These are phyloP conservation scores for Cryptosula pallasiana DNA, from an alignment of 2,888 invertebrate species.

Conservation along the genomic window DNA sequence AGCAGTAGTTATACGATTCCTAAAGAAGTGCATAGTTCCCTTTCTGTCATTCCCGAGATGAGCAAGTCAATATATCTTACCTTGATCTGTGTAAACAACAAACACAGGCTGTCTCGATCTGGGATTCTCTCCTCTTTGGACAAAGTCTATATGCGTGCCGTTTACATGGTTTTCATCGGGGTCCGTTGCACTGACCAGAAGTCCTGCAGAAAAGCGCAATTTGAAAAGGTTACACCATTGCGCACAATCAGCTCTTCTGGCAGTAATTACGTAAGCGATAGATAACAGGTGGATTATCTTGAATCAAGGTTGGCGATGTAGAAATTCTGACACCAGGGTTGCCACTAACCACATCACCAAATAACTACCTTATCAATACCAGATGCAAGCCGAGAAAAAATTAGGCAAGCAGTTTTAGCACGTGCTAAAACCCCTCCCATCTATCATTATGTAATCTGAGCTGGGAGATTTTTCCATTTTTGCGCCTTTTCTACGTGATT, in stretches of 20 bases:
- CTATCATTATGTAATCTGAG: no score
- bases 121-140: constrained; percentile 22
- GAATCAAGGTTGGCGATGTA: background rate
- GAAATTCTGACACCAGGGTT: background rate
- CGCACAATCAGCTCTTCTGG: background rate
- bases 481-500: no score
- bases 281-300: background rate
- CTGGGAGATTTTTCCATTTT: no score
- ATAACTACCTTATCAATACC: background rate
- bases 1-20: no score
- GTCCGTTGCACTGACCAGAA: constrained; percentile 20
- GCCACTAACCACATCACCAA: background rate
- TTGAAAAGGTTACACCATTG: background rate
- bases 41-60: no score
- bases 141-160: constrained; percentile 20
- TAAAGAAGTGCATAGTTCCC: no score
- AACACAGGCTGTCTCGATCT: constrained; percentile 19
- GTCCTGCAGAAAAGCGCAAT: background rate
- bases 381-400: background rate
- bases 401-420: background rate
- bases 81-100: constrained; percentile 23
- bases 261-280: no score
- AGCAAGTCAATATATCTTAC: no score
- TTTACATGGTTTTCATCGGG: constrained; percentile 20
- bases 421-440: no score